phyloP scores from a whole-genome alignment of 2,113 vertebrate genomes.

The Monopterus albus region DNA sequence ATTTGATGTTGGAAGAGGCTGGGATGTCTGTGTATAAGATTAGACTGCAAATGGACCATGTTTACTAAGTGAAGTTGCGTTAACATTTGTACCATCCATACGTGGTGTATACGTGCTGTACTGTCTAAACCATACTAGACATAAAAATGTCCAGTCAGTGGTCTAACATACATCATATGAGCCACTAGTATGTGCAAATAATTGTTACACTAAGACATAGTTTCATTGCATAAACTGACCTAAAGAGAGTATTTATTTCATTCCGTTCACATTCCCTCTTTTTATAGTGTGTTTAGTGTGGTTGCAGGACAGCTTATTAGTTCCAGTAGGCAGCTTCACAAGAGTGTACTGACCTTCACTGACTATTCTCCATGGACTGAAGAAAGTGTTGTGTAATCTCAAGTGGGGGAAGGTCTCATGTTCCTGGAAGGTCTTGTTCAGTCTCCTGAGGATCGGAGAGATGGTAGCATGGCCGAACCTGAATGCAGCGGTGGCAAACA shows the following conservation, averaged over 20 bases:
- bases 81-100: no score
- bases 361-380: conserved; percentile 93
- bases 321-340: conserved; percentile 12
- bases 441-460: conserved; percentile 80
- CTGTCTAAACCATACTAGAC: no score
- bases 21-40: no score
- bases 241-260: conserved; percentile 13
- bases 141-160: background rate
- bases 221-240: conserved; percentile 19
- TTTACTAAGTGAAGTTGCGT: no score
- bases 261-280: background rate
- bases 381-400: conserved; percentile 87
- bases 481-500: conserved; percentile 96
- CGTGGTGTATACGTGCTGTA: no score
- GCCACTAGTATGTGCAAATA: background rate
- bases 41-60: no score
- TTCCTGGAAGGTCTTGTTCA: conserved; percentile 86
- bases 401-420: conserved; percentile 82
- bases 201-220: background rate
- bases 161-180: background rate
- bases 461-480: conserved; percentile 93
- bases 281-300: background rate
- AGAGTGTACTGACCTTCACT: conserved; percentile 86
- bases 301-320: conserved; percentile 6
- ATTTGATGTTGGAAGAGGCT: no score